phyloP scores from a whole-genome alignment of 2,888 invertebrate genomes.

The Drosophila demipolita region DNA sequence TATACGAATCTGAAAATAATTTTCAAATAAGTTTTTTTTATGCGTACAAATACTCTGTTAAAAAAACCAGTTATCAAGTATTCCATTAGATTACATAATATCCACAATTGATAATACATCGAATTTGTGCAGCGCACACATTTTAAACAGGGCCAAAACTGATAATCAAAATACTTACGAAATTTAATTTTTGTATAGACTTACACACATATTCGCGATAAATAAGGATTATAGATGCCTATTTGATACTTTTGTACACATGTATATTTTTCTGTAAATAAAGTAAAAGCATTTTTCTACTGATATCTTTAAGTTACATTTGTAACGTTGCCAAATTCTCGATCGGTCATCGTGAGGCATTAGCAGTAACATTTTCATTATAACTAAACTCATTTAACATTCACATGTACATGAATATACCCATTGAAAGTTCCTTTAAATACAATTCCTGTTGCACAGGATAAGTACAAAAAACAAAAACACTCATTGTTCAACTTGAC shows the following conservation, averaged over 20 bases:
- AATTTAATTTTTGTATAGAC: slow-evolving; percentile 3
- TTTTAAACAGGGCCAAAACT: slow-evolving; percentile 10
- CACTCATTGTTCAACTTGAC: slow-evolving; percentile 68
- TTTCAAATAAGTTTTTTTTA: slow-evolving; percentile 22
- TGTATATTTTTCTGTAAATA: slow-evolving; percentile 47
- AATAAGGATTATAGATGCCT: slow-evolving; percentile 30
- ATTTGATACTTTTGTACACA: slow-evolving; percentile 27
- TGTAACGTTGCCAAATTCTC: slow-evolving; percentile 14
- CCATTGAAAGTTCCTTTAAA: slow-evolving; percentile 43
- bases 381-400: background rate
- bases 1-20: slow-evolving; percentile 30
- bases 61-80: slow-evolving; percentile 13
- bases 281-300: slow-evolving; percentile 47
- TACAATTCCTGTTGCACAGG: slow-evolving; percentile 33
- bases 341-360: background rate
- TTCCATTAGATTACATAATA: slow-evolving; percentile 20
- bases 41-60: slow-evolving; percentile 11
- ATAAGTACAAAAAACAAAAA: slow-evolving; percentile 31
- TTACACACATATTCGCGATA: slow-evolving; percentile 7
- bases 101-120: slow-evolving; percentile 11
- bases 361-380: slow-evolving; percentile 6
- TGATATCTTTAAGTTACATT: slow-evolving; percentile 20
- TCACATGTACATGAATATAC: slow-evolving; percentile 13
- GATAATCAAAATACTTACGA: slow-evolving; percentile 1
- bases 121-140: slow-evolving; percentile 38